phyloP scores from a whole-genome alignment of 1,140 invertebrate genomes.

The Sycophila sp. region DNA sequence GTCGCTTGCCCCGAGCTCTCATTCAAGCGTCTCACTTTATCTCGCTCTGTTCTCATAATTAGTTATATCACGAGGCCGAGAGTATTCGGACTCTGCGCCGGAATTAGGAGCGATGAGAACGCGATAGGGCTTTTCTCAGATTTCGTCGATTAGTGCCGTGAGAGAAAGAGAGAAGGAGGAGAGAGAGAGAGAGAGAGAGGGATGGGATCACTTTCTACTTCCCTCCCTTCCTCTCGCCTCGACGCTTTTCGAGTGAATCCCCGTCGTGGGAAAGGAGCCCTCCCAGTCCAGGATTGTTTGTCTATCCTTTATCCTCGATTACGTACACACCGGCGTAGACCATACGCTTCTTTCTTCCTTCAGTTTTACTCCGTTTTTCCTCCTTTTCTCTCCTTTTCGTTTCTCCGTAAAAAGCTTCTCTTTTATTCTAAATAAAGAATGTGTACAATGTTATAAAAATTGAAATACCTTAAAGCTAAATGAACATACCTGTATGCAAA shows the following conservation, averaged over 20 bases:
- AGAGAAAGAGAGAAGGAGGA: neutral
- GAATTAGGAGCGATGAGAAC: constrained; percentile 46
- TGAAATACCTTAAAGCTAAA: too few relatives aligned
- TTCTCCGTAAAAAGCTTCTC: too few relatives aligned
- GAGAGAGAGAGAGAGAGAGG: neutral
- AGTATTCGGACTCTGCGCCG: neutral
- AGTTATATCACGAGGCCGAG: neutral
- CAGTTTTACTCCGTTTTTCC: neutral
- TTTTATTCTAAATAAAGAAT: too few relatives aligned
- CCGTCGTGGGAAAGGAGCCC: neutral
- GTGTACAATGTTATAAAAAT: too few relatives aligned
- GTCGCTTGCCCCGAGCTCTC: too few relatives aligned
- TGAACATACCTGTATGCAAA: too few relatives aligned
- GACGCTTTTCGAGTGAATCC: neutral
- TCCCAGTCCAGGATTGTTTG: neutral
- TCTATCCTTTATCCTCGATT: constrained; percentile 11
- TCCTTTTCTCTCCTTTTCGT: neutral
- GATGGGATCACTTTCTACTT: neutral
- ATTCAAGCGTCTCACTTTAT: constrained; percentile 1
- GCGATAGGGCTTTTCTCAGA: constrained; percentile 46
- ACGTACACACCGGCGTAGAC: neutral
- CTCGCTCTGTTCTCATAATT: neutral
- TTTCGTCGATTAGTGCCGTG: constrained; percentile 48
- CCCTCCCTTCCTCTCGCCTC: neutral
- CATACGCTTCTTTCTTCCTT: neutral